Evolutionary conservation across 2,113 vertebrate species (phyloP), one percentile per base, ranked within the genome.

Genomic region (Eclectus roratus): DNA sequence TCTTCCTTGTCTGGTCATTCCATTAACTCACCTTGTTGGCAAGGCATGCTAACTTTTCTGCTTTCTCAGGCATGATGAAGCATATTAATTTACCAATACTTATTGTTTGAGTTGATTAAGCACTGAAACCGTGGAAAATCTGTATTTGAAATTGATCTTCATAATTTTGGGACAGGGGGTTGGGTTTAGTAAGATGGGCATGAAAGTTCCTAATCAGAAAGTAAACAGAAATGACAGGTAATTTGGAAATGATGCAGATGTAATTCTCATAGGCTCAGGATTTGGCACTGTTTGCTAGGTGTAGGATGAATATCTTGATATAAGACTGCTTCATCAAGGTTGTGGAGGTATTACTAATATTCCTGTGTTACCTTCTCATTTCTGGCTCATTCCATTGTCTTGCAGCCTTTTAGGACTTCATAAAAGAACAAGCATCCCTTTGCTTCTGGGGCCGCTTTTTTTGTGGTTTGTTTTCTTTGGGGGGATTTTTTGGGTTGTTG

Each of bases 51-150:
- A 43, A 49, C 50, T 88, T 91, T 78, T 84, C 47, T 74, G 68
- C 10, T 16, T 96, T 96, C 95, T 91, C 89, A 95, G 96, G 79
- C 53, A 39, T 80, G 60, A 93, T 83, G 87, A 96, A 97, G 88
- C 94, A 89, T 50, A 29, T 92, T 97, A 94, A 97, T 97, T 97
- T 98, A 97, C 87, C 82, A 74, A 17, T 65, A 83, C 43, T 85
- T 97, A 96, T 96, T 97, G 85, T 98, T 97, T 92, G 63, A 88
- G 58, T 94, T 97, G 94, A 97, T 97, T 94, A 98, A 98, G 97
- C 90, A 79, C 91, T 84, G 88, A 46, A 55, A 92, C 64, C 60
- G 86, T 97, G 88, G 95, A 93, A 94, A 70, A 71, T 81, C 84
- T 89, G 55, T 77, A 69, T 96, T 97, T 95, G 74, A 76, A 91